phyloP scores from a whole-genome alignment of 1,140 invertebrate species.

The Teleogryllus occipitalis region DNA sequence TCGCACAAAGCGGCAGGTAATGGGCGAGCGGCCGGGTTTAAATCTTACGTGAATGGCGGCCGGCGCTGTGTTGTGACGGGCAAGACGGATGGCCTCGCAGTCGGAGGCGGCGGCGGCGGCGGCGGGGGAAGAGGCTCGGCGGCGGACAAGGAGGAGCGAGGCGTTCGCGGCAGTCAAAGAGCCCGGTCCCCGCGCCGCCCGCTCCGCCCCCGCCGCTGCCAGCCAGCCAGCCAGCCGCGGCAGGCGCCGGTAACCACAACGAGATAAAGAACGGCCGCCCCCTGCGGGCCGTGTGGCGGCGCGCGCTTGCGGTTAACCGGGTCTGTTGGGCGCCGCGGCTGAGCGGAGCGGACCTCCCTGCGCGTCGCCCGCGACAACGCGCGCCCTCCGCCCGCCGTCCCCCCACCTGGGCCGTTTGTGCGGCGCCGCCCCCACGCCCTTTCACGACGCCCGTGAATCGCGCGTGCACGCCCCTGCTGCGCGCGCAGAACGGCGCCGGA shows the following conservation, averaged over 20 bases:
- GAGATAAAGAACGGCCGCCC: not conserved
- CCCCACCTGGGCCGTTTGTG: not conserved
- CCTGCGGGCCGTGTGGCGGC: not conserved
- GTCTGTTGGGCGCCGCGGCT: not conserved
- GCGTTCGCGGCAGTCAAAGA: not conserved
- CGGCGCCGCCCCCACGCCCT: no score
- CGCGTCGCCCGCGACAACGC: no score
- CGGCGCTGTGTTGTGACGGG: not conserved
- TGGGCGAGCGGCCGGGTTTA: slow-evolving; percentile 2
- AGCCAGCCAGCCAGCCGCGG: no score
- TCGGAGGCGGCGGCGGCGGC: no score
- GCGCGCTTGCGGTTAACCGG: not conserved
- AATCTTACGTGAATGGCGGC: slow-evolving; percentile 3
- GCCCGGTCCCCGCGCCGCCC: no score
- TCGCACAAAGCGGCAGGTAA: slow-evolving; percentile 3
- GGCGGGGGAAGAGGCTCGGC: no score
- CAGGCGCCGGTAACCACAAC: not conserved
- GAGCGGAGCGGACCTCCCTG: not conserved
- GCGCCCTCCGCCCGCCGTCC: not conserved
- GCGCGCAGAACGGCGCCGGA: no score
- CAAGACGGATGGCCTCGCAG: not conserved
- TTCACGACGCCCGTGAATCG: no score
- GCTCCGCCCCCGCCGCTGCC: no score
- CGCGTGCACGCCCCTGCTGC: no score
- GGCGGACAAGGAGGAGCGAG: not conserved